Evolutionary conservation across 2,113 vertebrate species (phyloP), one percentile per base, ranked within the genome.

Genomic region (Triplophysa siluroides): DNA sequence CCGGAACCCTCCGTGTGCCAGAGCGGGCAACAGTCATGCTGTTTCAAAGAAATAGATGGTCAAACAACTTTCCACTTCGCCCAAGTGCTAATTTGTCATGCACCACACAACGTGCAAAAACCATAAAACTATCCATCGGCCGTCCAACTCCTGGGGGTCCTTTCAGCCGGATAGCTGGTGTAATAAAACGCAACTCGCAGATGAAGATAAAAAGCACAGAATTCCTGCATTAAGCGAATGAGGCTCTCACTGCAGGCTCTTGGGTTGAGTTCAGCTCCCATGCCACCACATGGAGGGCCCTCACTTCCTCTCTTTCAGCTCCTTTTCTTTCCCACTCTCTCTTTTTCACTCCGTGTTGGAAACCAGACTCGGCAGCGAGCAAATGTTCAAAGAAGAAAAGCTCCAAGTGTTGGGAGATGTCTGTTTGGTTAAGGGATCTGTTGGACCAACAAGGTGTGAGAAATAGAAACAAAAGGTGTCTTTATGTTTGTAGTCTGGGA

Each of bases 51-150:
- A 87, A 90, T 83, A 88, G 89, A 91, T 85, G 84, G 85, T 84
- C 85, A 87, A 81, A 84, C 86, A 89, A 86, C 50, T 66, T 88
- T 88, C 82, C 85, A 78, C 85, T 89, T 89, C 87, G 74, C 82
- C 81, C 45, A 86, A 89, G 89, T 87, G 89, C 86, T 91, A 91
- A 92, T 93, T 92, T 92, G 91, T 91, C 90, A 92, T 90, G 90
- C 89, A 67, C 65, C 81, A 83, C 83, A 86, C 87, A 85, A 90
- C 88, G 87, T 76, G 84, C 76, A 83, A 81, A 81, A 88, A 83
- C 81, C 85, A 86, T 87, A 73, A 83, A 82, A 78, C 58, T 29
- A 45, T 88, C 80, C 80, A 74, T 80, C 88, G 83, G 85, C 87
- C 68, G 45, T 16, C 85, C 84, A 87, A 81, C 85, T 83, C 85